These are phyloP conservation scores for Eublepharis macularius DNA, from an alignment of 2,113 vertebrate genomes.

Conservation along the genomic window DNA sequence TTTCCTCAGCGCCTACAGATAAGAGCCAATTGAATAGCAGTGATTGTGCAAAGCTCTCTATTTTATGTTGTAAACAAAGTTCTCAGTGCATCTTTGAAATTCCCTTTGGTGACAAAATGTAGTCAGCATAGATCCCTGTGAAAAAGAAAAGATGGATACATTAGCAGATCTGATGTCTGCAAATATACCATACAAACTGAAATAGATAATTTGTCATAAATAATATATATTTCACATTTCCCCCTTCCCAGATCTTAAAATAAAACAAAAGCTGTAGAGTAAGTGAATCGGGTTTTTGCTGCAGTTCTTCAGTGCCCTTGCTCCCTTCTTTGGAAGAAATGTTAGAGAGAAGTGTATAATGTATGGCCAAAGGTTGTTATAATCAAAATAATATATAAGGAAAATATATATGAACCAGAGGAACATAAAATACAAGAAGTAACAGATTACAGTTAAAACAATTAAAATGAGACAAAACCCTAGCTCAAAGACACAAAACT, in stretches of 20 bases:
- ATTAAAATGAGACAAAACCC: no score
- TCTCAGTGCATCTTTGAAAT: slow-evolving; percentile 22
- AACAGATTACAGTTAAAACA: no score
- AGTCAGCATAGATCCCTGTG: slow-evolving; percentile 17
- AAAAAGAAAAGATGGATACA: slow-evolving; percentile 36
- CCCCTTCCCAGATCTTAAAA: slow-evolving; percentile 4
- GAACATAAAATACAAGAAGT: no score
- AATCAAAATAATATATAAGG: no score
- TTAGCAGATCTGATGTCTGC: not conserved
- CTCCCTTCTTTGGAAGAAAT: no score
- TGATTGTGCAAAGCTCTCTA: slow-evolving; percentile 21
- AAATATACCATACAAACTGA: slow-evolving; percentile 14
- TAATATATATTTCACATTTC: slow-evolving; percentile 29
- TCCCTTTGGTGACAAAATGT: slow-evolving; percentile 20
- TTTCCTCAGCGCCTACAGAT: slow-evolving; percentile 12
- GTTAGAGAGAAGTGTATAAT: no score
- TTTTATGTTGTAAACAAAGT: not conserved
- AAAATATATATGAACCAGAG: no score
- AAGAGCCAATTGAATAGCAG: not conserved
- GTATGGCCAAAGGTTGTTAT: no score
- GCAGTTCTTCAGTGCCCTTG: slow-evolving; percentile 2
- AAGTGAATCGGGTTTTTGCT: not conserved
- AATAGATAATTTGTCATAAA: slow-evolving; percentile 20
- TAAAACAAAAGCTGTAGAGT: not conserved
- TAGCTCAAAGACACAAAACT: no score